Evolutionary conservation across 2,113 vertebrate genomes (phyloP), one percentile per base, ranked within the genome.

Genomic region (Elaphurus davidianus): DNA sequence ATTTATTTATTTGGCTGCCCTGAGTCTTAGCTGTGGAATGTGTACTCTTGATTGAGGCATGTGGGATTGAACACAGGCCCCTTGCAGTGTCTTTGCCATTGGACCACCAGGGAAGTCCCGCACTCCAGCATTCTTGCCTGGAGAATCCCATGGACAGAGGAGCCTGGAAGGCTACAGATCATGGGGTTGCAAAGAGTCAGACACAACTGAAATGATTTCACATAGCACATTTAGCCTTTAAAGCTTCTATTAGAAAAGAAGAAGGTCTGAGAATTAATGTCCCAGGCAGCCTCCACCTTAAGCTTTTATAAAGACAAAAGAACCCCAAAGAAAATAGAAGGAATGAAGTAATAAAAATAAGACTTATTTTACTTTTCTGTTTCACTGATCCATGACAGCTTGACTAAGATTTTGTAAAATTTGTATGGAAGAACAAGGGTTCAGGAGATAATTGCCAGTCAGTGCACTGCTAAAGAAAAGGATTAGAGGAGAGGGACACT

Each of bases 321-420:
- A 81, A 47, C 43, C 3, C 33, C 13, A 87, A 67, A 81, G 84
- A 59, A 92, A 92, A 87, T 43, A 50, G 36, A 81, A 90, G 33
- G 54, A 85, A 50, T 52, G 59, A 87, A 50, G 7, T 71, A 92
- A 71, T 87, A 71, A 57, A 67, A 87, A 36, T 14, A 50, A 57
- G 50, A 92, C 71, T 96, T 40, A 40, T 90, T 74, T 83, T 50
- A 25, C 30, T 92, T 84, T 92, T 81, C n/a, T 3, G 28, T 59
- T 87, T 64, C 50, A 57, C 67, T 67, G 30, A 82, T 82, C 86
- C 59, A 59, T 64, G 87, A 40, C 17, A 27, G 64, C 9, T 82
- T 52, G 19, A 21, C 14, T 55, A 50, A 81, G 12, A 47, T 87
- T 81, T 59, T 67, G 14, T 33, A 67, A 87, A 59, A 81, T 87